Base-by-base conservation (phyloP, 1,140 invertebrate species). In the Scaptomyza pallida region DNA sequence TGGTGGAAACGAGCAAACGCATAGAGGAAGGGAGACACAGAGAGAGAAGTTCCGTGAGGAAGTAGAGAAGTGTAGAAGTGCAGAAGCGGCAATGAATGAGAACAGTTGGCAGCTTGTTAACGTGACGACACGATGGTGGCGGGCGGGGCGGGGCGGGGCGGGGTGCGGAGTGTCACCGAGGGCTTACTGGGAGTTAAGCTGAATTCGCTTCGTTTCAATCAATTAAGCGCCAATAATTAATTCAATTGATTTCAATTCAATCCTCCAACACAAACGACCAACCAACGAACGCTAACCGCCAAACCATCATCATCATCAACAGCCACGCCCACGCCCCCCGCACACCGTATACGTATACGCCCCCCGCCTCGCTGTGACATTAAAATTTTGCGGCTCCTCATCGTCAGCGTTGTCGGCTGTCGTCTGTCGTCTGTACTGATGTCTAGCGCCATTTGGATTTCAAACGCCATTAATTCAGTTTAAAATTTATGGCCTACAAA, bases 201-300 rank as follows among this genome's bases (percentile, higher is more conserved):
- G 54, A 68, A 59, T 72, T 81, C 78, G 67, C 78, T 88, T 81
- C 74, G 82, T 88, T 86, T 86, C 81, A 82, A 88, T 88, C 81
- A 88, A 86, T 86, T 86, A 88, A 86, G 82, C 82, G 82, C 78
- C 82, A 82, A 86, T 86, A 86, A 86, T 86, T 86, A 86, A 86
- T 86, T 86, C 82, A 88, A 86, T 86, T 86, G 82, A 86, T 82
- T 88, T 86, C 78, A 72, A 82, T 86, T 88, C 78, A 86, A n/a
- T 78, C 65, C 61, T 16, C 59, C 47, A 62, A 41, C 74, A 43
- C 35, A 50, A 55, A 16, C 48, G 41, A n/a, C 40, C 21, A 40
- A 15, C 48, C 60, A n/a, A 40, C 23, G 26, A 17, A 40, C 61
- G 12, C 21, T 21, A 35, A 44, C 33, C 26, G n/a, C 10, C 23